A percentile compares a stretch with the other conserved stretches of the same genome.
phyloP scores from a whole-genome alignment of 1,140 invertebrate genomes.

The Sarcophaga bullata region DNA sequence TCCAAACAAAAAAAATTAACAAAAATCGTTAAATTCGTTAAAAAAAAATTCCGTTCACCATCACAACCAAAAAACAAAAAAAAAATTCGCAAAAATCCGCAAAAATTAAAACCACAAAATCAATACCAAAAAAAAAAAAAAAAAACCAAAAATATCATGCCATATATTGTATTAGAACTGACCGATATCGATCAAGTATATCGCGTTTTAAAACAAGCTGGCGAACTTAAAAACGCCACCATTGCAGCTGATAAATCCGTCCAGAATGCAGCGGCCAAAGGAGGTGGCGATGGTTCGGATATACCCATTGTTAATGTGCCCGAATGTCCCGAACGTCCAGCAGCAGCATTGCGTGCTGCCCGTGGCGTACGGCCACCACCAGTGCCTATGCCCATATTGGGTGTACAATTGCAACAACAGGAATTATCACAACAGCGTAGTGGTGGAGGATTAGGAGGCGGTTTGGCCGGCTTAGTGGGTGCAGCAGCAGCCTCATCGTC shows the following conservation, averaged over 20 bases:
- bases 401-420: conserved; percentile 63
- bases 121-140: conserved; percentile 27
- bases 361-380: conserved; percentile 61
- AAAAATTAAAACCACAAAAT: conserved; percentile 1
- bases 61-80: neutral
- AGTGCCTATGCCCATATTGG: conserved; percentile 62
- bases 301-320: conserved; percentile 51
- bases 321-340: conserved; percentile 48
- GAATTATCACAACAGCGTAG: conserved; percentile 62
- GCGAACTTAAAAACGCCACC: conserved; percentile 76
- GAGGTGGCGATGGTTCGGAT: conserved; percentile 44
- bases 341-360: conserved; percentile 51
- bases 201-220: conserved; percentile 92
- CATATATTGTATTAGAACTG: conserved; percentile 52
- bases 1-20: neutral
- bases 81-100: conserved; percentile 24
- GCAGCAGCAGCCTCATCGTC: neutral
- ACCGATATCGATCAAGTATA: conserved; percentile 89
- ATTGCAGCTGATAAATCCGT: conserved; percentile 67
- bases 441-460: conserved; percentile 44
- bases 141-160: neutral
- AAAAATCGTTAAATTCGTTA: neutral
- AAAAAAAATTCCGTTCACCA: conserved; percentile 35
- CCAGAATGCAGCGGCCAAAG: conserved; percentile 50
- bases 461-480: too few relatives aligned